A percentile compares a stretch with the other conserved stretches of the same genome.
Conservation (phyloP, 2,797 vertebrate genomes). For the Falco novaeseelandiae region DNA sequence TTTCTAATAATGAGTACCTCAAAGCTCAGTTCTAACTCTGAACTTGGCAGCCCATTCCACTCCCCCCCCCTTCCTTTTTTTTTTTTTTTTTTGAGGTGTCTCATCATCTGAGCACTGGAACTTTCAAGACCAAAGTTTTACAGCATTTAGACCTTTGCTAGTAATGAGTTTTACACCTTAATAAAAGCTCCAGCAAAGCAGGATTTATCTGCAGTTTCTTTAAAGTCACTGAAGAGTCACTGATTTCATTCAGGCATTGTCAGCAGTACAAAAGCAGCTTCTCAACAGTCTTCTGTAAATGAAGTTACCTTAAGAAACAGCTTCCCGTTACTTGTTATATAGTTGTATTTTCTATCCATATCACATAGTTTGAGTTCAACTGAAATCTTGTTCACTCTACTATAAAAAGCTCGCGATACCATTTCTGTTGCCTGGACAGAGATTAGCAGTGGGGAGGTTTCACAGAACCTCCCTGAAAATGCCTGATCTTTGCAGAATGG, state of each 20-base stretch:
- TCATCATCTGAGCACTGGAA: not conserved
- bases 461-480: not conserved
- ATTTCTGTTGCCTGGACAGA: not conserved
- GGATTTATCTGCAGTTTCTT: not conserved
- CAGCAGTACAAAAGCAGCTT: conserved; percentile 42
- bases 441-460: not conserved
- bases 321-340: not conserved
- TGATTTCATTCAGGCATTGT: not conserved
- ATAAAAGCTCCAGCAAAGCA: not conserved
- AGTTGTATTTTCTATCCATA: not conserved
- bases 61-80: no score
- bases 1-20: not conserved
- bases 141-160: not conserved
- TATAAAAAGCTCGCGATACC: not conserved
- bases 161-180: conserved; percentile 8
- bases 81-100: not conserved
- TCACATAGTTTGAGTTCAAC: not conserved
- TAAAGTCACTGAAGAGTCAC: not conserved
- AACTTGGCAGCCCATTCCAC: not conserved
- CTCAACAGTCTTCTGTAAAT: not conserved
- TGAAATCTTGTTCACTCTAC: not conserved
- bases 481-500: not conserved
- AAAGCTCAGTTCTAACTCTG: not conserved
- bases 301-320: conserved; percentile 13
- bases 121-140: conserved; percentile 2